Evolutionary conservation across 30 jellyfish, hydroid and myxozoan genomes (phyloP), one percentile per base, ranked within the genome.

Genomic region (Aurelia coerulea): DNA sequence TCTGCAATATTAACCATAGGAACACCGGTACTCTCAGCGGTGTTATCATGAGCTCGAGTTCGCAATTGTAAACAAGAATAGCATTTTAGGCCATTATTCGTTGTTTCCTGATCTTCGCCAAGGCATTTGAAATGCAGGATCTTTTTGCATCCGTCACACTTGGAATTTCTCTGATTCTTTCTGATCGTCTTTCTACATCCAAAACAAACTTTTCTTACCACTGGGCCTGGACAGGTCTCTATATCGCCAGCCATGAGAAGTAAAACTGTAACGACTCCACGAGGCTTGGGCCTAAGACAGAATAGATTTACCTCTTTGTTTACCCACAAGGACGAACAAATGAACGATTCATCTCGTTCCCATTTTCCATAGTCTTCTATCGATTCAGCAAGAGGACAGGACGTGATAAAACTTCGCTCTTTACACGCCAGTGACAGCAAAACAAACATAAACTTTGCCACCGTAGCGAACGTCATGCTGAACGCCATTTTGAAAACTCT

Each of bases 391-490:
- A 71, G 81, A 71, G 34, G 81, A 39, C 81, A 71, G 42, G 81
- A 71, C 50, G 81, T 71, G 23, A 41, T 71, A 71, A 64, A 71
- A 71, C 81, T 71, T 71, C 81, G 81, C 81, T 71, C 66, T 71
- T 71, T 71, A 65, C 81, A 71, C 65, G 81, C 81, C 65, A 71
- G 81, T 29, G 81, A 29, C 81, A 71, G 81, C 81, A 71, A 71
- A 12, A 71, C 37, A 41, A 34, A 71, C 32, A 65, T 46, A 32
- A 71, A 71, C 81, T 71, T 71, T 41, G 66, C 81, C 64, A 71
- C 33, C 37, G 42, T 14, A 71, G 81, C 81, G 65, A 71, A 71
- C 81, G 66, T 71, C 66, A 71, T 71, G 81, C 81, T 71, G 81
- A 71, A 71, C 81, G 81, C 66, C 73, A 59, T 75, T 34, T 32